phyloP scores from a whole-genome alignment of 2,797 vertebrate species.

The Clarias laeviceps region DNA sequence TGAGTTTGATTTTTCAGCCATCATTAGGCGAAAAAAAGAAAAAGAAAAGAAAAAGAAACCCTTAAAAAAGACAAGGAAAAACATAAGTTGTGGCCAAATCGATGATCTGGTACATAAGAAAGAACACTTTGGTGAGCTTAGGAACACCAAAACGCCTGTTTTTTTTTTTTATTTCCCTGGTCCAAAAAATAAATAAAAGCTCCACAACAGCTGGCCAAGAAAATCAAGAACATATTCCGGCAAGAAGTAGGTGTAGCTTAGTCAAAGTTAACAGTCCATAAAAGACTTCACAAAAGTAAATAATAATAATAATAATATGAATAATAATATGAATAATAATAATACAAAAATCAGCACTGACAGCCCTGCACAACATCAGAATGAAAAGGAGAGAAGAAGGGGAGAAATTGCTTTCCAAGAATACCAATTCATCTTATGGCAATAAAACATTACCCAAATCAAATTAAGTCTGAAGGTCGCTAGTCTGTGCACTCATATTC shows the following conservation, averaged over 20 bases:
- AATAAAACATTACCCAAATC: too few relatives aligned
- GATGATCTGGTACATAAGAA: neutral
- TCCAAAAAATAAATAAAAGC: constrained; percentile 26
- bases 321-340: too few relatives aligned
- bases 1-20: neutral
- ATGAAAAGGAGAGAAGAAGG: neutral
- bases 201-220: constrained; percentile 54
- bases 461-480: neutral
- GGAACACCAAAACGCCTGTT: neutral
- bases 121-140: neutral
- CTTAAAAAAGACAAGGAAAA: neutral
- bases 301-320: too few relatives aligned
- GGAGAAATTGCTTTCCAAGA: neutral
- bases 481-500: neutral
- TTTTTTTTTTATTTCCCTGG: neutral
- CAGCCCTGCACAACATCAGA: neutral
- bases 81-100: neutral
- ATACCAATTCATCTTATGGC: neutral
- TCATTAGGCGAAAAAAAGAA: neutral
- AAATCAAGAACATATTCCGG: constrained; percentile 53
- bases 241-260: constrained; percentile 19
- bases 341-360: neutral
- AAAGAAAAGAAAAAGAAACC: neutral
- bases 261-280: neutral
- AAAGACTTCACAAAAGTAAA: neutral